Conservation (phyloP, 1,140 invertebrate species). For the Lasioglossum baleicum region DNA sequence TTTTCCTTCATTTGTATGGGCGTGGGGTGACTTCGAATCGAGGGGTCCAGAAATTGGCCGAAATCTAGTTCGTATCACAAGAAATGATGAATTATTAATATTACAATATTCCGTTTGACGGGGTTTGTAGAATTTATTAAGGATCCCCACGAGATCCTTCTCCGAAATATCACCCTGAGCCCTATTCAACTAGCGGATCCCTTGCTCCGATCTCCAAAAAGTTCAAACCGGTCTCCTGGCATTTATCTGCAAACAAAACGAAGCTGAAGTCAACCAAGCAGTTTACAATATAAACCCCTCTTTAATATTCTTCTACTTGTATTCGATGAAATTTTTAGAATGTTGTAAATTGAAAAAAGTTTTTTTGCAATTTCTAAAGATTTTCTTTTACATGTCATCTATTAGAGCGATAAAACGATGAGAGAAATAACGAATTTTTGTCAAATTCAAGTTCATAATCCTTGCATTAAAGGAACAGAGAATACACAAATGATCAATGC, state of each 20-base stretch:
- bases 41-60: not conserved
- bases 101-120: not conserved
- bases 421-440: too few relatives aligned
- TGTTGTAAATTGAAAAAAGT: too few relatives aligned
- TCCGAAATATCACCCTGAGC: not conserved
- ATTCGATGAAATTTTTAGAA: too few relatives aligned
- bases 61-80: slow-evolving; percentile 2
- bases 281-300: too few relatives aligned
- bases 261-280: too few relatives aligned
- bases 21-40: not conserved
- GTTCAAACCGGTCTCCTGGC: not conserved
- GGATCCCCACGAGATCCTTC: not conserved
- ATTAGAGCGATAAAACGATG: too few relatives aligned
- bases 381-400: too few relatives aligned
- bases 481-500: too few relatives aligned
- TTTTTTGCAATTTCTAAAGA: too few relatives aligned
- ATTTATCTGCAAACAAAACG: not conserved
- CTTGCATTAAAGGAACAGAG: too few relatives aligned
- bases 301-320: too few relatives aligned
- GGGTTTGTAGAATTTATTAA: not conserved
- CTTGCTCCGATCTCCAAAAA: not conserved
- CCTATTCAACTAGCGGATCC: not conserved
- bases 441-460: too few relatives aligned
- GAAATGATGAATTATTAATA: slow-evolving; percentile 2
- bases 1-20: slow-evolving; percentile 2